Conservation (phyloP, 1,140 invertebrate species). For the Aleiodes sp. region DNA sequence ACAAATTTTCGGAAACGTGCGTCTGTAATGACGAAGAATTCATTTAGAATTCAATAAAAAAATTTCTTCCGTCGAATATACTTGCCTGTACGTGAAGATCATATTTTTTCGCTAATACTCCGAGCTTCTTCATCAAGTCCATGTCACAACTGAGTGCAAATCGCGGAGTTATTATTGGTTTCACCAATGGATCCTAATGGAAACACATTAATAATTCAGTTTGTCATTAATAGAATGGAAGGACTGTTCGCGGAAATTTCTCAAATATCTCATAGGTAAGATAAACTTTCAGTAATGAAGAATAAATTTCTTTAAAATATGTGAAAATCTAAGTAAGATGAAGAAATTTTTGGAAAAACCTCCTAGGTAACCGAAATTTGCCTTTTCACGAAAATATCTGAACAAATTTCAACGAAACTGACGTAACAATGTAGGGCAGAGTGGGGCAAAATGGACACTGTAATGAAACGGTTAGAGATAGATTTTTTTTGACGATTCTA, state of each 20-base stretch:
- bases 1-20: constrained; percentile 83
- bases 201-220: constrained; percentile 42
- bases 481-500: too few relatives aligned
- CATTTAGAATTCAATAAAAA: not conserved
- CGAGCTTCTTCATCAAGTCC: constrained; percentile 75
- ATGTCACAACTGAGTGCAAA: constrained; percentile 85
- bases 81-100: constrained; percentile 81
- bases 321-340: not conserved
- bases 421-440: too few relatives aligned
- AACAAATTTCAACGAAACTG: too few relatives aligned
- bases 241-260: too few relatives aligned
- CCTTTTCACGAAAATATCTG: too few relatives aligned
- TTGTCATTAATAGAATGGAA: not conserved
- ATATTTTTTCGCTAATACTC: constrained; percentile 74
- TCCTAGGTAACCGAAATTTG: too few relatives aligned
- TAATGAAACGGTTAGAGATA: too few relatives aligned
- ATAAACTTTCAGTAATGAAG: too few relatives aligned
- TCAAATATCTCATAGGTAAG: too few relatives aligned
- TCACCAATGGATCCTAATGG: constrained; percentile 74
- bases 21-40: constrained; percentile 70
- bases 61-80: not conserved
- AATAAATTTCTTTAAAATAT: too few relatives aligned
- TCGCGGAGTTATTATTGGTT: constrained; percentile 86
- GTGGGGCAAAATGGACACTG: too few relatives aligned
- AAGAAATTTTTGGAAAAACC: too few relatives aligned